Evolutionary conservation across 1,140 invertebrate species (phyloP), one percentile per base, ranked within the genome.

Genomic region (Bombus impatiens): DNA sequence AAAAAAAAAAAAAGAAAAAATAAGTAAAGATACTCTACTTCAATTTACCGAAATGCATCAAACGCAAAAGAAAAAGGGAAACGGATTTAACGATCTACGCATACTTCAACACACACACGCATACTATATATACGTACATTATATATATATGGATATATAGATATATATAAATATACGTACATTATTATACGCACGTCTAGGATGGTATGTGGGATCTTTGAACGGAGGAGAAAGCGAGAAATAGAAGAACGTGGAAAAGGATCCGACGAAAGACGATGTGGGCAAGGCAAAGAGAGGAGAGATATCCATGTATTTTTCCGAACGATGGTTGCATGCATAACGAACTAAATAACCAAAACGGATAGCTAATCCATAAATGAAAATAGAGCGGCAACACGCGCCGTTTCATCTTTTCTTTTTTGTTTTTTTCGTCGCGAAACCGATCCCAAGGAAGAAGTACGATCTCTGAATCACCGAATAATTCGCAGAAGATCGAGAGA

Each of bases 101-200:
- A 86, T 83, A 82, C 59, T 65, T 76, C 78, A 82, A 86, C 78
- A 62, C 77, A 47, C 79, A 85, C 78, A 86, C 44, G 70, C 71
- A 62, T n/a, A 62, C 59, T 62, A n/a, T 88, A 85, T 84, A 87
- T 84, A 89, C 44, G 22, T 53, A 70, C 40, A 70, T 75, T 42
- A 81, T 84, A 81, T 76, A 82, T 81, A 86, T 78, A 87, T 74
- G 47, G 18, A 22, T 53, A 53, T 53, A 67, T 89, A 80, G 77
- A 88, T 84, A 86, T 89, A 76, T 88, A 90, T 53, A 53, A 84
- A 42, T 84, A 84, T 91, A 90, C 65, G 74, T 88, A 89, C 82
- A 79, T 87, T 89, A 86, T 83, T 88, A 86, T 80, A 88, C 80
- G 71, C 84, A 88, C 87, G 79, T 78, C 87, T 44, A 89, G 84